A percentile compares a stretch with the other conserved stretches of the same genome.
Evolutionary conservation across 2,888 invertebrate genomes (phyloP).

Genomic region (Tenthredo mesomela): DNA sequence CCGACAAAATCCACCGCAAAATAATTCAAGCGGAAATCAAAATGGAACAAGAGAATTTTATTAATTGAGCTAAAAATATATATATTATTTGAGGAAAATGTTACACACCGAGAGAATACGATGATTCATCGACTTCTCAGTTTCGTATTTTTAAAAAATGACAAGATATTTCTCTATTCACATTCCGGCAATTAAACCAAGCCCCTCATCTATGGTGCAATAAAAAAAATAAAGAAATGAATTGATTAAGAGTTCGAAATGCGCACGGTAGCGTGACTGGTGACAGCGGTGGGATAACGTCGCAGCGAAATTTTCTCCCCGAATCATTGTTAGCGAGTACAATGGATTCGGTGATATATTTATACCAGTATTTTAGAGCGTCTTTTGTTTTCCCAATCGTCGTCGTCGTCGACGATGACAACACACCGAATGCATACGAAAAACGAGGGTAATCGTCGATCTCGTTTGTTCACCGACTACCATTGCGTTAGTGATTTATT

Average conservation of each 20-base stretch:
- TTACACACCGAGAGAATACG: neutral
- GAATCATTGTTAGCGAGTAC: slow-evolving; percentile 37
- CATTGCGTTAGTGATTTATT: neutral
- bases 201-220: neutral
- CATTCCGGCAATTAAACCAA: neutral
- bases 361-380: slow-evolving; percentile 2
- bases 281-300: slow-evolving; percentile 42
- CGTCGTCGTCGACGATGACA: slow-evolving; percentile 3
- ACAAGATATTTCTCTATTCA: neutral
- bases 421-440: slow-evolving; percentile 23
- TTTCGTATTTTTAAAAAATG: neutral
- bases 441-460: slow-evolving; percentile 36
- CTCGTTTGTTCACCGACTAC: slow-evolving; percentile 1
- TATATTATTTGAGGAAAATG: neutral
- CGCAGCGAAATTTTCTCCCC: neutral
- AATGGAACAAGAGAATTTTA: neutral
- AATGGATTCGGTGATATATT: slow-evolving; percentile 38
- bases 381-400: slow-evolving; percentile 42
- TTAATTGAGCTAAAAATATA: neutral
- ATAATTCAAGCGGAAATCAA: slow-evolving; percentile 17
- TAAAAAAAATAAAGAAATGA: neutral
- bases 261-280: neutral
- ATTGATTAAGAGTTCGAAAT: neutral
- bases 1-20: neutral
- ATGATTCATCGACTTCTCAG: neutral